Conservation (phyloP, 2,113 vertebrate species). For the Ceyx margarethae region DNA sequence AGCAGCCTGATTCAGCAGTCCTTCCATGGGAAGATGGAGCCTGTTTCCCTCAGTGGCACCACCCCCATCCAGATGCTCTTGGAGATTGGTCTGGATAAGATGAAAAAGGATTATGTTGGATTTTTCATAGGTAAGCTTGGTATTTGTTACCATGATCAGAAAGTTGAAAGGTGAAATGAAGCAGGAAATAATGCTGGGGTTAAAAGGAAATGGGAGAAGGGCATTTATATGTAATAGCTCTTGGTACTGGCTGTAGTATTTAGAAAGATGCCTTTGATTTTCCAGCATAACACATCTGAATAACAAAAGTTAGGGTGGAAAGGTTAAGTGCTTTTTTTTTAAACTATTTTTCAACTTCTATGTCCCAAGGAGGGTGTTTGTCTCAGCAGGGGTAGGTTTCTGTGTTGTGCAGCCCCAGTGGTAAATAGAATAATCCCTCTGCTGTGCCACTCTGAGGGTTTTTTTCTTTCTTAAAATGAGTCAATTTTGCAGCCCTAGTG, state of each 20-base stretch:
- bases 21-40: conserved; percentile 82
- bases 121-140: conserved; percentile 87
- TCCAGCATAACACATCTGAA: too few species aligned
- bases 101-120: conserved; percentile 94
- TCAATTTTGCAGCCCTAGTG: neutral
- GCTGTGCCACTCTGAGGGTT: fast-evolving
- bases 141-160: neutral
- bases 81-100: conserved; percentile 94
- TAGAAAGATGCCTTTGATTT: neutral
- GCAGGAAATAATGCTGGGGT: neutral
- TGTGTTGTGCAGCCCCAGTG: neutral
- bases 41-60: conserved; percentile 79
- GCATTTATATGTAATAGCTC: neutral
- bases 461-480: neutral
- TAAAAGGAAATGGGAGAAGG: neutral
- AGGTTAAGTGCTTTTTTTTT: neutral
- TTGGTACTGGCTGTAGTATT: neutral
- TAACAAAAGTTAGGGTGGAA: neutral
- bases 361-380: neutral
- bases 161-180: neutral
- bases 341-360: neutral
- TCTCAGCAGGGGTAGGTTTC: neutral
- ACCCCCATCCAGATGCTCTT: conserved; percentile 88
- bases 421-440: neutral
- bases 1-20: conserved; percentile 90